phyloP scores from a whole-genome alignment of 2,888 invertebrate species.

The Epiblema foenella region DNA sequence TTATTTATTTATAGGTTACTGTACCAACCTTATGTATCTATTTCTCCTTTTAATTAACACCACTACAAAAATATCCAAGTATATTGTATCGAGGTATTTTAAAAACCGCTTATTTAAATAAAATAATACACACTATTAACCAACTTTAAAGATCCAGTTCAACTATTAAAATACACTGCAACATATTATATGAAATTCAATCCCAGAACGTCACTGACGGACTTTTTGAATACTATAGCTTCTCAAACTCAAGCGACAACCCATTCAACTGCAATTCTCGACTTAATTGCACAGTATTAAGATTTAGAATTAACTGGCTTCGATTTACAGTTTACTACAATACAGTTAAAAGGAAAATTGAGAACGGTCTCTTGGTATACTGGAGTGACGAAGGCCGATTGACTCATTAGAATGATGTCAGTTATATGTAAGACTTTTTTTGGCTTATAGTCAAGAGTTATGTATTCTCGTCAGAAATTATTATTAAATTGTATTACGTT shows the following conservation, averaged over 20 bases:
- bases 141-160: not conserved
- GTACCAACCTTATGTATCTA: not conserved
- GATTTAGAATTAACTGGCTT: not conserved
- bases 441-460: constrained; percentile 26
- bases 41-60: not conserved
- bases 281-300: not conserved
- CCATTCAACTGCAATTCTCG: not conserved
- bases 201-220: not conserved
- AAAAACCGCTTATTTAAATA: not conserved
- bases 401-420: constrained; percentile 34
- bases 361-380: not conserved
- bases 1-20: no score
- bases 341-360: not conserved
- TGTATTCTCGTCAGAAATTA: constrained; percentile 25
- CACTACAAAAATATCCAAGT: not conserved
- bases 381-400: constrained; percentile 18
- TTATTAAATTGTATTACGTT: constrained; percentile 8
- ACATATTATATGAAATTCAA: not conserved
- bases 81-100: not conserved
- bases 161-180: not conserved
- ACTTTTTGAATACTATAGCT: not conserved
- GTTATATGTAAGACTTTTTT: not conserved
- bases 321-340: not conserved
- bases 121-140: not conserved
- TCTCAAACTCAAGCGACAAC: not conserved